Evolutionary conservation across 2,888 invertebrate species (phyloP), one percentile per base, ranked within the genome.

Genomic region (Monopis laevigella): DNA sequence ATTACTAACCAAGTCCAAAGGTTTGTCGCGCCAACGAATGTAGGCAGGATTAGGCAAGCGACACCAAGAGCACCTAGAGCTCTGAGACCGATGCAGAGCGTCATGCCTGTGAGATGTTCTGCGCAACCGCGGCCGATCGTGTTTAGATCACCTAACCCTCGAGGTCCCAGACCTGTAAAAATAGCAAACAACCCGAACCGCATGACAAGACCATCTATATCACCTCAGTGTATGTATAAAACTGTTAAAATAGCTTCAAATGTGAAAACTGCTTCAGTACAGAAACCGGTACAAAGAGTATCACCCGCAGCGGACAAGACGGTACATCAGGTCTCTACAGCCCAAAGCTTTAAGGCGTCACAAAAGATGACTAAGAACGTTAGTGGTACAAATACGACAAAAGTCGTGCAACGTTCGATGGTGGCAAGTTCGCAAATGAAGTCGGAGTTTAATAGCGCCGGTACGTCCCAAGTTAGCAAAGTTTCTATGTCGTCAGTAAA

Each of bases 361-460:
- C n/a, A n/a, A 28, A 28, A 5, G n/a, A 4, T 14, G n/a, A 7
- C 4, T 18, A 36, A 36, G 7, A 36, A 16, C 3, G 19, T 21
- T 4, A 65, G 69, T 46, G 62, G 63, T 46, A 58, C 58, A 13
- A 67, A 59, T 45, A 59, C 63, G 12, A 63, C 66, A 7, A 71
- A 69, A 48, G 53, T 58, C 16, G 49, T 65, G 2, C 71, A 67
- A 53, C 68, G 66, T 48, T 52, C 64, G 4, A 51, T 64, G 5
- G 58, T 69, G 14, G 64, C 60, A 3, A 61, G 70, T 8, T 62
- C 61, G 18, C 73, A 75, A 55, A 61, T 55, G 45, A 68, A 66
- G 50, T 65, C 72, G 0, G 68, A 75, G 59, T 51, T 60, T 36
- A 62, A 56, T 42, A 21, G 29, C 14, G 13, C 12, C 6, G 13